Base-by-base conservation (phyloP, 2,113 vertebrate genomes). In the Trogon surrucura region DNA sequence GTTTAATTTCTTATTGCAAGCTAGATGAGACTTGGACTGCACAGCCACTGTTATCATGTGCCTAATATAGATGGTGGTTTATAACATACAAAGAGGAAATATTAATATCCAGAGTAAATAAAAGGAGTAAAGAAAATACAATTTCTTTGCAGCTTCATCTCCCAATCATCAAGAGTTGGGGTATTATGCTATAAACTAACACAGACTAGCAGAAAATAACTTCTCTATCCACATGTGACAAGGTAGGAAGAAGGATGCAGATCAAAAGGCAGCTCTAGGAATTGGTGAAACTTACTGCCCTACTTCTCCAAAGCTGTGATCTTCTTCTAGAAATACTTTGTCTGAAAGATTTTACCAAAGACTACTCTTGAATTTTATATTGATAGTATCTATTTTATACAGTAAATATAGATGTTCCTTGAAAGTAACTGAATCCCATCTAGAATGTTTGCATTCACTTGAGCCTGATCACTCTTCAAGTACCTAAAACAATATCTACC, bases 101-200 rank as follows among this genome's bases (percentile, higher is more conserved):
- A 91, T 47, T 17, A 41, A 41, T 12, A 70, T n/a, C 6, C 34
- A 58, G 29, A 32, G 10, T 4, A 56, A 29, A 34, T 65, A 29
- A 89, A 72, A n/a, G 9, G 8, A 50, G 65, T 36, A 61, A 78
- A 61, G 9, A 56, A 88, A 67, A 29, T 10, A 1, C 17, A 62
- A 34, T 17, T 6, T 36, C 41, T 53, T 73, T 57, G 32, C 51
- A 81, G 11, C 14, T 61, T 69, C 26, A 11, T 44, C 21, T 57
- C 8, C 12, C 23, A 48, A 1, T 23, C 10, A 34, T 34, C 30
- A 50, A 26, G 23, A 45, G 18, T 48, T 0, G 0, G 22, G 4
- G 8, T 22, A 3, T 57, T 57, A 13, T 27, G 4, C 4, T 53
- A 34, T 34, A 45, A 53, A 0, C 5, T 50, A 14, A 2, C 23